Conservation (phyloP, 2,113 vertebrate genomes). For the Hirundichthys speculiger region DNA sequence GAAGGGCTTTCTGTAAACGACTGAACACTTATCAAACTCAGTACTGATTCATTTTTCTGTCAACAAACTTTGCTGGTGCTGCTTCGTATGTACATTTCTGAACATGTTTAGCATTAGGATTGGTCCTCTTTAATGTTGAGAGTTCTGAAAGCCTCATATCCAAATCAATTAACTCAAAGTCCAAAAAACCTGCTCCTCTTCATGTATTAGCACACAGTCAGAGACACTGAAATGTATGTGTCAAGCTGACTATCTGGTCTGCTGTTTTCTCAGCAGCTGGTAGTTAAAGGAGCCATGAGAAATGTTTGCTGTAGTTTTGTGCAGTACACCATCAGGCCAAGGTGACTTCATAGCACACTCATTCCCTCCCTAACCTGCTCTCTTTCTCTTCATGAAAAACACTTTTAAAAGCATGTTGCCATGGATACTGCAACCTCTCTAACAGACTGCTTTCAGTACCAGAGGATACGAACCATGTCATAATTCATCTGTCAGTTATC, state of each 20-base stretch:
- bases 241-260: not conserved
- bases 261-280: not conserved
- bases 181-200: slow-evolving; percentile 1
- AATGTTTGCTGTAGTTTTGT: slow-evolving; percentile 33
- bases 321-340: slow-evolving; percentile 47
- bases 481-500: slow-evolving; percentile 58
- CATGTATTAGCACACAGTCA: not conserved
- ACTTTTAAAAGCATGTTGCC: slow-evolving; percentile 74
- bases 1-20: too few relatives aligned
- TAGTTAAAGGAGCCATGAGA: not conserved
- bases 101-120: too few relatives aligned
- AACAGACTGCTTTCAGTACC: slow-evolving; percentile 58
- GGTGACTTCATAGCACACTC: slow-evolving; percentile 52
- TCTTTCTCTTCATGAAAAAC: slow-evolving; percentile 58
- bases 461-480: slow-evolving; percentile 54
- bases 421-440: slow-evolving; percentile 72
- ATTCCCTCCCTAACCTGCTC: slow-evolving; percentile 45
- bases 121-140: too few relatives aligned
- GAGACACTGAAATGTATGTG: too few relatives aligned
- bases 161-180: not conserved
- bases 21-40: too few relatives aligned
- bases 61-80: too few relatives aligned
- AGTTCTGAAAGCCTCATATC: too few relatives aligned
- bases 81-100: too few relatives aligned
- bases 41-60: too few relatives aligned